These are phyloP conservation scores for Trypoxylus dichotomus DNA, from an alignment of 1,140 invertebrate species.

Conservation along the genomic window DNA sequence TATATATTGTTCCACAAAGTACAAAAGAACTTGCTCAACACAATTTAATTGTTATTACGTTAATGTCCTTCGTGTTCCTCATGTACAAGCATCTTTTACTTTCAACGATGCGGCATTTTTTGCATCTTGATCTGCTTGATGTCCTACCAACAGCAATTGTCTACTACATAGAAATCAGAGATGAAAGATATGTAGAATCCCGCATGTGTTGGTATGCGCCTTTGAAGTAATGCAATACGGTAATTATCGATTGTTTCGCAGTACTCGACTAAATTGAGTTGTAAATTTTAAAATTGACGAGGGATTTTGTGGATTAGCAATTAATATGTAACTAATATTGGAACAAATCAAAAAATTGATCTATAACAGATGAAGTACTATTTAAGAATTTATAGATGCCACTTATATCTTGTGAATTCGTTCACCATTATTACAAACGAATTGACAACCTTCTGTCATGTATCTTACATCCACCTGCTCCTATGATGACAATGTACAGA, in stretches of 20 bases:
- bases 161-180: background rate
- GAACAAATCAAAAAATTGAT: too few relatives aligned
- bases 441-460: background rate
- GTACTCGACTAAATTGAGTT: too few relatives aligned
- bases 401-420: too few relatives aligned
- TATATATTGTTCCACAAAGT: constrained; percentile 1
- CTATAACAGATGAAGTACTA: too few relatives aligned
- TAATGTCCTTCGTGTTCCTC: background rate
- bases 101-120: background rate
- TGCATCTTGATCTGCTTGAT: background rate
- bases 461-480: background rate
- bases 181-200: background rate
- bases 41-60: constrained; percentile 21
- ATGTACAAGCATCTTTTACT: background rate
- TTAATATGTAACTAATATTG: too few relatives aligned
- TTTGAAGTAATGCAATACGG: background rate
- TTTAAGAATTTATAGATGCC: too few relatives aligned
- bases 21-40: constrained; percentile 10
- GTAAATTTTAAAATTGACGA: too few relatives aligned
- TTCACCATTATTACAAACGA: too few relatives aligned
- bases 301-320: too few relatives aligned
- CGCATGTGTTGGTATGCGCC: background rate
- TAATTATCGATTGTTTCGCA: background rate
- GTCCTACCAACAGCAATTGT: background rate
- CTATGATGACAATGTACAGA: background rate